Base-by-base conservation (phyloP, 2,888 invertebrate species). In the Papilio elwesi region DNA sequence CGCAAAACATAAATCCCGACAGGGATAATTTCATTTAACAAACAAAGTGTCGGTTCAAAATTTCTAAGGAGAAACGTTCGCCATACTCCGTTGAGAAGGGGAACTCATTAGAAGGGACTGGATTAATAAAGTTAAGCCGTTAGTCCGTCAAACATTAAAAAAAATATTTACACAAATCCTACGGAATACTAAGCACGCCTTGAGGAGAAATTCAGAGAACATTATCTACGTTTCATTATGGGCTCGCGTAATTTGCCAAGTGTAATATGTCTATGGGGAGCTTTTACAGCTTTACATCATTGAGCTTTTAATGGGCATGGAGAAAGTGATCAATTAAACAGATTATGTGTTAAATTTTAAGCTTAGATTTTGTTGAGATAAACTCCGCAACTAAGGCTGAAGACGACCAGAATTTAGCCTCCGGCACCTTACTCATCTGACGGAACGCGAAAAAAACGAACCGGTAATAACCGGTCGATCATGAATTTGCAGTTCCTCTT, bases 121-220 rank as follows among this genome's bases (percentile, higher is more conserved):
- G 70, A 75, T 74, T 75, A 74, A 75, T 74, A 75, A 74, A 72
- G 65, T 74, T 70, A 70, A 68, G 68, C 69, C 69, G 71, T 70
- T 74, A 63, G 43, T 69, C 55, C 63, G 73, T 73, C 57, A 59
- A 73, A 47, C 69, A 55, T 70, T n/a, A 71, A 65, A 76, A 68
- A 70, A 76, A 73, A 73, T 73, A 72, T 74, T 71, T 74, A 72
- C 75, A 71, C 68, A 59, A 65, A 73, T 66, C 68, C 66, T 8
- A 16, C 26, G 26, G 59, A 59, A 49, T 53, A 64, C 59, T 66
- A 52, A 69, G 73, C 13, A 57, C 55, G 65, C 69, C 69, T 65
- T 26, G 52, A 73, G 73, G 68, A 68, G 72, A 64, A 48, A 73
- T 73, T 73, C 26, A 16, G 49, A 15, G 38, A 51, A 65, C 69